Conservation (phyloP, 2,797 vertebrate species). For the Chloroceryle amazona region DNA sequence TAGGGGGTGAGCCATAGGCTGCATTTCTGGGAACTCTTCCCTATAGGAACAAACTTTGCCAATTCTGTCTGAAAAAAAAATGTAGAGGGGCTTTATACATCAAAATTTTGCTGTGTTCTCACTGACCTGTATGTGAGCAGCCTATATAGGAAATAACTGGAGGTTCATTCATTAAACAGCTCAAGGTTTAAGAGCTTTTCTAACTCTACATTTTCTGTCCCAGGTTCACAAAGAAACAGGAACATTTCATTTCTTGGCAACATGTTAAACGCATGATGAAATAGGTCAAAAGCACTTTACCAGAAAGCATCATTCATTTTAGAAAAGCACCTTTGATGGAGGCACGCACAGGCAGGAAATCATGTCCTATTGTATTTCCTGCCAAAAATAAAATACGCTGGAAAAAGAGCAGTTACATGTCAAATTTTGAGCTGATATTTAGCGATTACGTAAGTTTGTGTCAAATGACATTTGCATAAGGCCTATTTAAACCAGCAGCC, state of each 20-base stretch:
- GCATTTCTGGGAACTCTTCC: not conserved
- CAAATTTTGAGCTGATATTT: not conserved
- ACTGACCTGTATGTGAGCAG: not conserved
- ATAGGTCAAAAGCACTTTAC: conserved; percentile 31
- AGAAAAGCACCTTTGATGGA: conserved; percentile 38
- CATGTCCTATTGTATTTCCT: conserved; percentile 15
- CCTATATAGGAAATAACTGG: not conserved
- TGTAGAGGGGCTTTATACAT: rapidly evolving
- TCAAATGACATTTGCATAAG: not conserved
- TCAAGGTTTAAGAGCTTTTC: not conserved
- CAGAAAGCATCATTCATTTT: not conserved
- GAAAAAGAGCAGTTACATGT: not conserved
- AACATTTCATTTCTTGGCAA: conserved; percentile 31
- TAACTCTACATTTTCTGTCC: not conserved
- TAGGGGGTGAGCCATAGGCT: not conserved
- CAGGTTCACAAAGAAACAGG: not conserved
- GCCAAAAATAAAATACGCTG: not conserved
- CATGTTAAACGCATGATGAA: not conserved
- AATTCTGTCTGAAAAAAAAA: not conserved
- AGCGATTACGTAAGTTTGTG: not conserved
- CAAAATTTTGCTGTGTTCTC: not conserved
- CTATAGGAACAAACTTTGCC: not conserved
- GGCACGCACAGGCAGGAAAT: not conserved
- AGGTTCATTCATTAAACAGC: not conserved
- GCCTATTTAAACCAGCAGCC: not conserved